phyloP scores from a whole-genome alignment of 2,113 vertebrate genomes.

The Nestor notabilis region DNA sequence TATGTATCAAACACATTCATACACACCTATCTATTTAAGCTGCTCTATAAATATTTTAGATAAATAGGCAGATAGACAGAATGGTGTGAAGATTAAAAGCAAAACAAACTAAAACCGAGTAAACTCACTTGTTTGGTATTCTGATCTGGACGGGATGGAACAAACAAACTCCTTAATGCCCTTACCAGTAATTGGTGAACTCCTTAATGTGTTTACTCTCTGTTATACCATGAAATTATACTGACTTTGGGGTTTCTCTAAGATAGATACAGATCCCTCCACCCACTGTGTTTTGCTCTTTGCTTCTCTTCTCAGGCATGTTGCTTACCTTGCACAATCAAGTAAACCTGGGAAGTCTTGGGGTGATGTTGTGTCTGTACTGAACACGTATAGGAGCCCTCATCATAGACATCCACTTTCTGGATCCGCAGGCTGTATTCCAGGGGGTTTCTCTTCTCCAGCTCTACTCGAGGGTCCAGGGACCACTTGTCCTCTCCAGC shows the following conservation, averaged over 20 bases:
- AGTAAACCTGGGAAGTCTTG: slow-evolving; percentile 95
- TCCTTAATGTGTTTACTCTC: not conserved
- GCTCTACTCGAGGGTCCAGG: slow-evolving; percentile 94
- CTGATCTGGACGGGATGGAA: not conserved
- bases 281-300: not conserved
- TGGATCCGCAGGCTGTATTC: slow-evolving; percentile 99
- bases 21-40: not conserved
- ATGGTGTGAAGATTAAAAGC: not conserved
- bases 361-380: slow-evolving; percentile 96
- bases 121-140: not conserved
- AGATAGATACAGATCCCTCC: not conserved
- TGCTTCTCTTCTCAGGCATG: not conserved
- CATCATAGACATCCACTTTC: slow-evolving; percentile 97
- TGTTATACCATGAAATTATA: not conserved
- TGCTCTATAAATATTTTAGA: slow-evolving; percentile 28
- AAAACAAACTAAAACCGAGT: slow-evolving; percentile 6
- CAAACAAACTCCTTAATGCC: not conserved
- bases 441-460: slow-evolving; percentile 94
- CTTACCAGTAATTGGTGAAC: not conserved
- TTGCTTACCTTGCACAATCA: slow-evolving; percentile 96
- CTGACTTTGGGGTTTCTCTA: not conserved
- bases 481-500: slow-evolving; percentile 98
- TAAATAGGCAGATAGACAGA: slow-evolving; percentile 5
- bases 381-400: slow-evolving; percentile 96
- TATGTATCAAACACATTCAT: not conserved